These are phyloP conservation scores for Noctua janthina DNA, from an alignment of 2,888 invertebrate species.

Conservation along the genomic window DNA sequence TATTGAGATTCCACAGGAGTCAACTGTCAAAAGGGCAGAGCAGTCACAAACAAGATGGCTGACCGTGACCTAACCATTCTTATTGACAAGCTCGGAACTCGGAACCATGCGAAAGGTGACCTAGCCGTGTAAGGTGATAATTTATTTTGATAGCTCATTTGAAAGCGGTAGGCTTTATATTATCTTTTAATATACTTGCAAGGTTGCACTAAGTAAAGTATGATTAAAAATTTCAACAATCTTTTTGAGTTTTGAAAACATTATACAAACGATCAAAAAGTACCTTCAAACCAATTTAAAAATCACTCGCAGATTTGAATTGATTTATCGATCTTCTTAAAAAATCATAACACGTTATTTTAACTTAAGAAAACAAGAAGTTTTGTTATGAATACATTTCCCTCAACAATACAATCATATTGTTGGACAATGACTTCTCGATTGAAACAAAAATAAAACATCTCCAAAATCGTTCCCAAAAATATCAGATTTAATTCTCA, in stretches of 20 bases:
- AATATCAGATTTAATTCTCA: constrained; percentile 14
- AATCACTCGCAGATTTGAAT: background rate
- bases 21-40: constrained; percentile 48
- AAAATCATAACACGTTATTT: background rate
- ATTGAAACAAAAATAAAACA: constrained; percentile 4
- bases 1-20: constrained; percentile 34
- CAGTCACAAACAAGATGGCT: constrained; percentile 24
- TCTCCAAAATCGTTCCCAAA: background rate
- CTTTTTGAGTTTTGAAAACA: background rate
- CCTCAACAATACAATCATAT: background rate
- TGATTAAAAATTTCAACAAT: background rate
- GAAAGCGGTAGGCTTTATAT: background rate
- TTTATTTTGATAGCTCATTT: constrained; percentile 35
- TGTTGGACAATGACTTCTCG: background rate
- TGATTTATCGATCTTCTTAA: background rate
- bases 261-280: background rate
- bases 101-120: constrained; percentile 40
- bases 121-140: constrained; percentile 27
- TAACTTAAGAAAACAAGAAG: background rate
- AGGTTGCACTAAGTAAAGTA: background rate
- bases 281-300: background rate
- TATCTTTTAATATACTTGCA: background rate
- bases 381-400: constrained; percentile 9
- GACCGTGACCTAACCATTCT: constrained; percentile 40
- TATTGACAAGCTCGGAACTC: constrained; percentile 44